Conservation (phyloP, 2,888 invertebrate genomes). For the Leptura quadrifasciata region DNA sequence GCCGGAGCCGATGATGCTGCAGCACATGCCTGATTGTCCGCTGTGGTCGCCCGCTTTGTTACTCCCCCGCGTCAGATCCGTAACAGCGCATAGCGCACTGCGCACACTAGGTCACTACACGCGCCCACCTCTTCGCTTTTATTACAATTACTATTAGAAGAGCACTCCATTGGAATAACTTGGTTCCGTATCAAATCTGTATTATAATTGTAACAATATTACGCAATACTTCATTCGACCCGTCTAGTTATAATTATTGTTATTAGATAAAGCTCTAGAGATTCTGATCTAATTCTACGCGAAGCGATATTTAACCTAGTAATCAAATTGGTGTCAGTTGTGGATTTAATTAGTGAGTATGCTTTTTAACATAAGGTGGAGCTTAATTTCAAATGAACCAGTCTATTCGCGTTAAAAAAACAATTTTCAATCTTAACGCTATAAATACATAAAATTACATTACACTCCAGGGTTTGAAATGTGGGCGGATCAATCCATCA, state of each 20-base stretch:
- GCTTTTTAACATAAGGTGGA: conserved; percentile 24
- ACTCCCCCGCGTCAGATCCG: conserved; percentile 67
- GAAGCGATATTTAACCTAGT: conserved; percentile 19
- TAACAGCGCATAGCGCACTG: conserved; percentile 68
- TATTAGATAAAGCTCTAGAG: conserved; percentile 16
- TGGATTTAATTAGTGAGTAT: conserved; percentile 26
- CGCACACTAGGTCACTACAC: conserved; percentile 68
- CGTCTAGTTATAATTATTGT: conserved; percentile 27
- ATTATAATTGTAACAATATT: conserved; percentile 37
- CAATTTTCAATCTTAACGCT: conserved; percentile 4
- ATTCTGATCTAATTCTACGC: conserved; percentile 16
- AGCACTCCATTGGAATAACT: conserved; percentile 44
- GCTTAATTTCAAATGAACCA: conserved; percentile 15
- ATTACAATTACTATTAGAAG: conserved; percentile 54
- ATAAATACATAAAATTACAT: conserved; percentile 7
- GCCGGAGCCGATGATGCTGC: conserved; percentile 61
- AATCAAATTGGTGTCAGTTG: conserved; percentile 20
- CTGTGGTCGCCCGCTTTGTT: conserved; percentile 60
- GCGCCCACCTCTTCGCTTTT: conserved; percentile 61
- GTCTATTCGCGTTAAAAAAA: background rate
- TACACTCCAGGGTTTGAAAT: conserved; percentile 2
- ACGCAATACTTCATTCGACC: conserved; percentile 25
- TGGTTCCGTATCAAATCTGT: conserved; percentile 41
- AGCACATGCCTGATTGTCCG: conserved; percentile 62
- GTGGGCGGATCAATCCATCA: background rate